Base-by-base conservation (phyloP, 2,113 vertebrate species). In the Promerops cafer region DNA sequence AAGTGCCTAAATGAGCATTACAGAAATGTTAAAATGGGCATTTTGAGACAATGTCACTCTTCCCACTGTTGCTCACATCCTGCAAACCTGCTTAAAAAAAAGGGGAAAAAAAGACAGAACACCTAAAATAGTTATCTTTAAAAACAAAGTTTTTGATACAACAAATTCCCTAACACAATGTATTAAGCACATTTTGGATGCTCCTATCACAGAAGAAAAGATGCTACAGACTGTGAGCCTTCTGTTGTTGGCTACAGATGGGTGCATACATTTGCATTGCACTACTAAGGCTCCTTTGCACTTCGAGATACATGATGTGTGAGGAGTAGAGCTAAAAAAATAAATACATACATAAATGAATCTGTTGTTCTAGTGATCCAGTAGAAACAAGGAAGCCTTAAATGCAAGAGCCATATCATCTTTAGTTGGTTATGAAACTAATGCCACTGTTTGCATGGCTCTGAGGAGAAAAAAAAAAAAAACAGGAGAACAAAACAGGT, bases 221-320 rank as follows among this genome's bases (percentile, higher is more conserved):
- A 92, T 64, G 28, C 37, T 81, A 79, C 90, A 96, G 80, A 93
- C 83, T 96, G 88, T 69, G 72, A 90, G 83, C 86, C 86, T 90
- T 96, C 92, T 96, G 83, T 81, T 93, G 65, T 12, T 35, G 44
- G 86, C 59, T 94, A 78, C 88, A 96, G 95, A 96, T 92, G 93
- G 91, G n/a, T 10, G 53, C 65, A 78, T 87, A 77, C 26, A 96
- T 92, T 94, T 94, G 83, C 93, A 80, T 1, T 64, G 53, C 69
- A 56, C 83, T 63, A 61, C 35, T 54, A 57, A 66, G 77, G 49
- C 45, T 94, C 79, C 94, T 78, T 83, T 84, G 69, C 86, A 72
- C 76, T 91, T 92, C 6, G 15, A 92, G 86, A 89, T 70, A 54
- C 28, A 63, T 13, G 35, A 86, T 71, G 69, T 81, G 65, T 57